phyloP scores from a whole-genome alignment of 2,113 vertebrate species.

The Bos javanicus region DNA sequence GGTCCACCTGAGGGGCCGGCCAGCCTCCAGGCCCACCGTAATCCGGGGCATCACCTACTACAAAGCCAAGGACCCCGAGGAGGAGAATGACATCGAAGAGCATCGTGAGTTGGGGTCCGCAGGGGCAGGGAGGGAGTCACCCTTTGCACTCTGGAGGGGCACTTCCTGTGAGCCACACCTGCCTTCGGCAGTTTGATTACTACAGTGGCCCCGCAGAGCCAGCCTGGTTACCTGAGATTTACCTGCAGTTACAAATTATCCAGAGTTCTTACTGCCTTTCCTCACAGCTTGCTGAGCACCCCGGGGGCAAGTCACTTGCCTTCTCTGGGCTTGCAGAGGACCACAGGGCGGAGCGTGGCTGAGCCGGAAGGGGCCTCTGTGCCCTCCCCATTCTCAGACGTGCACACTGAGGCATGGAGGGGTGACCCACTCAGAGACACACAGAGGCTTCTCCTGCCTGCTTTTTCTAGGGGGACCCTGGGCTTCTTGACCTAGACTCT shows the following conservation, averaged over 20 bases:
- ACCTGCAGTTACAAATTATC: too few species aligned
- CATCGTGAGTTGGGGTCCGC: constrained; percentile 84
- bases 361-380: not conserved
- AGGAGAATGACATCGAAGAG: constrained; percentile 89
- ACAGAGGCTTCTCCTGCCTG: not conserved
- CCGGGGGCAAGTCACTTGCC: not conserved
- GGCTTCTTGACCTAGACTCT: not conserved
- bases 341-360: not conserved
- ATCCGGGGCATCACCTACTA: constrained; percentile 95
- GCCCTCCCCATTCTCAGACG: not conserved
- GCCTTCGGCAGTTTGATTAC: too few species aligned
- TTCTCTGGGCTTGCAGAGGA: not conserved
- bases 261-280: not conserved
- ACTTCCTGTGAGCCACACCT: fast-evolving
- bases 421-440: not conserved
- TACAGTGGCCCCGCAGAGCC: not conserved
- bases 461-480: not conserved
- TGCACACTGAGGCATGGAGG: not conserved
- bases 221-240: not conserved
- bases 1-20: constrained; percentile 73
- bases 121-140: not conserved
- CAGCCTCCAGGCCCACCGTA: constrained; percentile 85
- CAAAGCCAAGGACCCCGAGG: constrained; percentile 91
- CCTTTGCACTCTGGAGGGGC: not conserved
- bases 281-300: not conserved